phyloP scores from a whole-genome alignment of 2,797 vertebrate species.

The Chrysocyon brachyurus region DNA sequence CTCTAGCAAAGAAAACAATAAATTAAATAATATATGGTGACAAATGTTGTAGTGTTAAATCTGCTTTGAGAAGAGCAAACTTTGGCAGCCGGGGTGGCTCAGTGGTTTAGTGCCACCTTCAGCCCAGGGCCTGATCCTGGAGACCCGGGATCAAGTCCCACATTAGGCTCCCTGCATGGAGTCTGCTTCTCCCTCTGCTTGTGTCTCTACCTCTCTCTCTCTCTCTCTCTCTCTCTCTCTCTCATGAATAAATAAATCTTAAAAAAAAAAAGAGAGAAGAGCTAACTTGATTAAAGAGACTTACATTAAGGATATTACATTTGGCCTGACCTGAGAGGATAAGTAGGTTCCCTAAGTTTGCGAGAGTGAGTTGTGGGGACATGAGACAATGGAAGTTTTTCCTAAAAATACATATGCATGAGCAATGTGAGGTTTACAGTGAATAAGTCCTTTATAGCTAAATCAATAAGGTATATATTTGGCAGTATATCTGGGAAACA shows the following conservation, averaged over 20 bases:
- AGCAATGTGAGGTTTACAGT: background rate
- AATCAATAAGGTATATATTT: background rate
- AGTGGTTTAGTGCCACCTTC: too few relatives aligned
- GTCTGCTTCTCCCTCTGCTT: too few relatives aligned
- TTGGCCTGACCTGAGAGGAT: background rate
- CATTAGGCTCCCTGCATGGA: too few relatives aligned
- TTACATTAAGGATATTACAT: background rate
- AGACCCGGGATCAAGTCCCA: too few relatives aligned
- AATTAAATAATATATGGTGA: background rate
- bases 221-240: too few relatives aligned
- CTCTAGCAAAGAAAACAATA: background rate
- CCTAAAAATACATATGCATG: background rate
- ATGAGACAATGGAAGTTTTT: background rate
- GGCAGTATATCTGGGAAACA: background rate
- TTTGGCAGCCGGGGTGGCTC: too few relatives aligned
- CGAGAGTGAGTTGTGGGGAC: background rate
- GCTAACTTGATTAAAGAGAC: background rate
- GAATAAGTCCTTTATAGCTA: background rate
- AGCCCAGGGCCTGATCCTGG: too few relatives aligned
- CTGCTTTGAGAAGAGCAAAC: background rate
- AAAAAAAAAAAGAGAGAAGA: background rate
- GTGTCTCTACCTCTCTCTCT: too few relatives aligned
- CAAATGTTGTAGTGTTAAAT: background rate
- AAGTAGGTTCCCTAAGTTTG: background rate
- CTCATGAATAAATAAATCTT: too few relatives aligned